Conservation (phyloP, 2,888 invertebrate species). For the Clanis bilineata region DNA sequence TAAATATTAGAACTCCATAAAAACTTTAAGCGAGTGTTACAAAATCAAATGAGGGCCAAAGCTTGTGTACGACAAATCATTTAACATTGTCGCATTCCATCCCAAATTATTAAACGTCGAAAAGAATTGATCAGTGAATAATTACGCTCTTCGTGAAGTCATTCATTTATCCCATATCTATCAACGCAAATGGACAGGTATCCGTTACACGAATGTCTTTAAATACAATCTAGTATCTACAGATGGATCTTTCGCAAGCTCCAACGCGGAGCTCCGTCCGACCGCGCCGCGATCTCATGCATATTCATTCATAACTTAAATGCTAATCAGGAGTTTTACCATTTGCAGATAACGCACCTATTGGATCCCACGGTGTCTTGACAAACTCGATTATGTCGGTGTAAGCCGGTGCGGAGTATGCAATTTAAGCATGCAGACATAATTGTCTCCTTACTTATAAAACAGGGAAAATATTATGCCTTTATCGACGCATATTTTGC, state of each 20-base stretch:
- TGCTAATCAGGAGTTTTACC: slow-evolving; percentile 31
- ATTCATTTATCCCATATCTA: too few relatives aligned
- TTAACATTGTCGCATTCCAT: too few relatives aligned
- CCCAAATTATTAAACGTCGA: too few relatives aligned
- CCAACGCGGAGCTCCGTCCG: slow-evolving; percentile 25
- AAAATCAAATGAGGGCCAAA: too few relatives aligned
- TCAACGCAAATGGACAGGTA: not conserved
- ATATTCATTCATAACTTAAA: slow-evolving; percentile 40
- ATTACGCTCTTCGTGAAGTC: too few relatives aligned
- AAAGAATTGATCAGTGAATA: too few relatives aligned
- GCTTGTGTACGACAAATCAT: too few relatives aligned
- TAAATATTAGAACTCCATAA: too few relatives aligned
- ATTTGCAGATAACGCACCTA: slow-evolving; percentile 18
- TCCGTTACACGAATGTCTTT: not conserved
- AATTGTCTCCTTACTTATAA: not conserved
- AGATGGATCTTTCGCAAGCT: slow-evolving; percentile 28
- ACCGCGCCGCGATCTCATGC: slow-evolving; percentile 28
- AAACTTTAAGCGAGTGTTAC: too few relatives aligned
- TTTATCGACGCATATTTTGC: too few relatives aligned
- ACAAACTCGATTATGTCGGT: slow-evolving; percentile 4
- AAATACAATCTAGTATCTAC: not conserved
- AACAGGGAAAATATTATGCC: not conserved
- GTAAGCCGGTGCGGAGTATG: not conserved
- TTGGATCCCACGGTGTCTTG: slow-evolving; percentile 31
- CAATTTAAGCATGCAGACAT: not conserved